Conservation (phyloP, 1,140 invertebrate genomes). For the Tetranychus cinnabarinus region DNA sequence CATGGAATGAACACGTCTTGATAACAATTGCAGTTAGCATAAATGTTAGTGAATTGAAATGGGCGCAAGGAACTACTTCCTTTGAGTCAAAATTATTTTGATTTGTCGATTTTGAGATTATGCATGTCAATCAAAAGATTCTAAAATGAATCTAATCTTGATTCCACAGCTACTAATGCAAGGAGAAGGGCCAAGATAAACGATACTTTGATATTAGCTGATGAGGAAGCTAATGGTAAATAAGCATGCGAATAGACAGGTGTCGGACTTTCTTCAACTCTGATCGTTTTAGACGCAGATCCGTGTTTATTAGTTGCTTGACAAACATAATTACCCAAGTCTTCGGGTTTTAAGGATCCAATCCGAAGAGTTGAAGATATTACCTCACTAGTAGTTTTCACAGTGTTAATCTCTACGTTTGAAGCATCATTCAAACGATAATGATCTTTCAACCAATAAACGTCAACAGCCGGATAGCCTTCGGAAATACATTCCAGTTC, state of each 20-base stretch:
- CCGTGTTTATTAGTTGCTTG: slow-evolving; percentile 67
- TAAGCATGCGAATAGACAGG: slow-evolving; percentile 61
- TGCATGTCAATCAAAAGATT: no score
- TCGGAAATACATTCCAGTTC: slow-evolving; percentile 75
- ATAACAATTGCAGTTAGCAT: no score
- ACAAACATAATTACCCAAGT: slow-evolving; percentile 64
- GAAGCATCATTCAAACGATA: slow-evolving; percentile 54
- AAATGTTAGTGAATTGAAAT: no score
- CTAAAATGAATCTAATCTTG: no score
- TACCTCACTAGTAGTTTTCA: slow-evolving; percentile 64
- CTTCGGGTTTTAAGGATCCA: slow-evolving; percentile 65
- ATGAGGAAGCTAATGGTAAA: no score
- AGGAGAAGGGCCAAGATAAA: no score
- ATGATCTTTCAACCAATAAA: slow-evolving; percentile 57
- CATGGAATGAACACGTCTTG: no score
- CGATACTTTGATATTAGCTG: no score
- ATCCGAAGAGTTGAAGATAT: slow-evolving; percentile 64
- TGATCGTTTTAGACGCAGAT: slow-evolving; percentile 40
- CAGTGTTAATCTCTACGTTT: slow-evolving; percentile 62
- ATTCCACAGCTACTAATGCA: no score
- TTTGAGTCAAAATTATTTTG: no score
- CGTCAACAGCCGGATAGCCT: slow-evolving; percentile 66
- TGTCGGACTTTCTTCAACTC: slow-evolving; percentile 52
- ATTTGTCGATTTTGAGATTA: no score
- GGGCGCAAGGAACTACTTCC: no score